These are phyloP conservation scores for Archilochus colubris DNA, from an alignment of 2,113 vertebrate genomes.

Conservation along the genomic window DNA sequence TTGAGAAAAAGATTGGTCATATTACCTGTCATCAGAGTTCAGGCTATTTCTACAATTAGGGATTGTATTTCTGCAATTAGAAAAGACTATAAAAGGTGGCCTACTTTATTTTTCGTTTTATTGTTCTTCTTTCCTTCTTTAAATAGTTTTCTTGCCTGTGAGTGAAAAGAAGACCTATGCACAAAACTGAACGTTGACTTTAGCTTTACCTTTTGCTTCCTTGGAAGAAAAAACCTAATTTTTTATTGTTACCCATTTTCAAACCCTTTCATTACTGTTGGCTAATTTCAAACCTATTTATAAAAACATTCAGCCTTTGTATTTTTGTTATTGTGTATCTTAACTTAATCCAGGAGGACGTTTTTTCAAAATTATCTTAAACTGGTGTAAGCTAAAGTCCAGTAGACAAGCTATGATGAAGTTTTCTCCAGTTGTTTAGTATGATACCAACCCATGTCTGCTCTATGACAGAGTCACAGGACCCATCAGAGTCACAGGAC, in stretches of 20 bases:
- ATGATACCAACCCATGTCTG: background rate
- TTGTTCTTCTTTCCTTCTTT: background rate
- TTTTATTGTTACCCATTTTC: background rate
- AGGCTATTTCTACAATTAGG: constrained; percentile 26
- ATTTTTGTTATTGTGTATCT: background rate
- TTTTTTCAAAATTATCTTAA: background rate
- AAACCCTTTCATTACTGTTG: background rate
- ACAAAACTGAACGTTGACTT: background rate
- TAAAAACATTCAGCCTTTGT: background rate
- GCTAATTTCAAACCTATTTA: background rate
- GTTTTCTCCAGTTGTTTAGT: background rate
- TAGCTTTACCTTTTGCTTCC: background rate
- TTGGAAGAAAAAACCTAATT: background rate
- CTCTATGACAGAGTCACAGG: background rate
- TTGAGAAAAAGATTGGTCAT: constrained; percentile 2
- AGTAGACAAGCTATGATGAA: background rate
- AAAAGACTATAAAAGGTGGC: background rate
- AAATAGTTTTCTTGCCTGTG: background rate
- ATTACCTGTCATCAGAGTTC: background rate
- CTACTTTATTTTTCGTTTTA: background rate
- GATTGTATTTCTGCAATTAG: constrained; percentile 2
- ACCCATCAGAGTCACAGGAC: background rate
- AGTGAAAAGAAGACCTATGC: background rate
- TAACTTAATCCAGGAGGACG: background rate
- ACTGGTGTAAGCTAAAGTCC: background rate